Conservation (phyloP, 2,888 invertebrate genomes). For the Endotricha flammealis region DNA sequence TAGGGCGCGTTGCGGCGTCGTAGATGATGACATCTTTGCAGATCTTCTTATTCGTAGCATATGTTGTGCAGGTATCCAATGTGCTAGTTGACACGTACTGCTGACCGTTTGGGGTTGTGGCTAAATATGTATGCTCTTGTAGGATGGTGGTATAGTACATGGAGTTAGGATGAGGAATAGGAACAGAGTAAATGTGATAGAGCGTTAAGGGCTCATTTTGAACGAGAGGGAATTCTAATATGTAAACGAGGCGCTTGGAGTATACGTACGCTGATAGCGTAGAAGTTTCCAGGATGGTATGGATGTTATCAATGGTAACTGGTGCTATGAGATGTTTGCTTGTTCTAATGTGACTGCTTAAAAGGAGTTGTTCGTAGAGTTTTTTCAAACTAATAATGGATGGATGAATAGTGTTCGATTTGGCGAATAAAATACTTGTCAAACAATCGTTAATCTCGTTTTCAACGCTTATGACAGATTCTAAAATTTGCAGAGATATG, state of each 20-base stretch:
- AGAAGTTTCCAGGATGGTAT: conserved; percentile 24
- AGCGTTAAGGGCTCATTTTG: conserved; percentile 20
- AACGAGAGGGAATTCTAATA: conserved; percentile 26
- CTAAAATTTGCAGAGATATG: too few relatives aligned
- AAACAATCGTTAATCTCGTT: conserved; percentile 24
- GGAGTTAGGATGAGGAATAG: conserved; percentile 27
- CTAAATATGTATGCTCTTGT: conserved; percentile 28
- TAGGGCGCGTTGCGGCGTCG: conserved; percentile 17
- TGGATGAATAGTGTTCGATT: conserved; percentile 25
- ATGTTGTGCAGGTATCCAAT: conserved; percentile 18
- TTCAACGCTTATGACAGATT: too few relatives aligned
- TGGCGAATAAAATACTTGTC: conserved; percentile 23
- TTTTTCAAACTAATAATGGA: conserved; percentile 21
- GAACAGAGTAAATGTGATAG: conserved; percentile 27
- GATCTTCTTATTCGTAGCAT: conserved; percentile 14
- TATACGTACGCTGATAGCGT: conserved; percentile 25
- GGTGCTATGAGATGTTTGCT: conserved; percentile 21
- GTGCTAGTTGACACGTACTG: conserved; percentile 22
- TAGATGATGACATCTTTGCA: conserved; percentile 23
- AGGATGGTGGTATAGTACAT: conserved; percentile 28
- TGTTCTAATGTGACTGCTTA: conserved; percentile 18
- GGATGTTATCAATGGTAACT: conserved; percentile 25
- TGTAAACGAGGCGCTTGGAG: conserved; percentile 22
- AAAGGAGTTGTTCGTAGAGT: conserved; percentile 21
- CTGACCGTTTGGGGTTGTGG: conserved; percentile 23